Evolutionary conservation across 2,888 invertebrate species (phyloP), one percentile per base, ranked within the genome.

Genomic region (Dorcus hopei): DNA sequence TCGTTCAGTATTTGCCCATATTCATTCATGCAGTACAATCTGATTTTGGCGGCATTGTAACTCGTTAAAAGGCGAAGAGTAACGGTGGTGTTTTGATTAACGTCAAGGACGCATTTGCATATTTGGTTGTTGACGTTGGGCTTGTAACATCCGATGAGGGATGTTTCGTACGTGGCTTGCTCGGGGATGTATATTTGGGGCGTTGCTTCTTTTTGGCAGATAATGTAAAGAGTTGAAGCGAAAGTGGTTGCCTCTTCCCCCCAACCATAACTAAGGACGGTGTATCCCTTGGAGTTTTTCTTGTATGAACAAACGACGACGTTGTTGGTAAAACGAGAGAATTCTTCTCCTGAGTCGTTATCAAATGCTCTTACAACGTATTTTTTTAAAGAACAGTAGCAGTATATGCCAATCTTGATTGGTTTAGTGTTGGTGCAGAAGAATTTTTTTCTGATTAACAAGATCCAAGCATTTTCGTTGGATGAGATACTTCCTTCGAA

Each of bases 261-360:
- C 69, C 69, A 74, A n/a, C 75, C 78, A 54, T 77, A 76, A 45
- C 70, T 71, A 1, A 77, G 52, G 3, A 76, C 62, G 0, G 77
- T 77, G 53, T 77, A 78, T 1, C 78, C 78, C 5, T 61, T 63
- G 3, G 39, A 43, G 62, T 77, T 77, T 16, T 59, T 63, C 3
- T 55, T 41, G 50, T 73, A 78, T 14, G 57, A 52, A 7, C 61
- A 41, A 1, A 71, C 70, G 3, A 58, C 39, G 0, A 67, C 69
- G 33, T 69, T 70, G 43, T 74, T 70, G 3, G 69, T 67, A 47
- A 66, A 61, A 49, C 70, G 56, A 33, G 59, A 59, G 6, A 71
- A 65, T 65, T 77, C 77, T 26, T 63, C 39, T 8, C 59, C 50
- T 3, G 67, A 71, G 54, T 77, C 77, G 51, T 77, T 78, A 58